Evolutionary conservation across 1,140 invertebrate species (phyloP).

Genomic region (Goniozus legneri): DNA sequence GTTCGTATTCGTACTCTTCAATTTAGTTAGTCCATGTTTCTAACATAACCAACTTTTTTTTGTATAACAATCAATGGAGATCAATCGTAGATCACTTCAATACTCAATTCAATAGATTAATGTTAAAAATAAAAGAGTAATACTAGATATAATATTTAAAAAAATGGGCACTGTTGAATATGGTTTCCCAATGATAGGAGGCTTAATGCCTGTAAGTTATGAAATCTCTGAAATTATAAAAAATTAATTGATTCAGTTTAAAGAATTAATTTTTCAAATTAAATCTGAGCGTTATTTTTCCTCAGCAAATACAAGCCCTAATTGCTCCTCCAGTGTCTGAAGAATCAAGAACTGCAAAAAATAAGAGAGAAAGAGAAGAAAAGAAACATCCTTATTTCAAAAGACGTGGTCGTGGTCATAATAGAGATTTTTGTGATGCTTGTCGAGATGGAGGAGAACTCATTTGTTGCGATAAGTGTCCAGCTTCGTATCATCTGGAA

Average conservation of each 20-base stretch:
- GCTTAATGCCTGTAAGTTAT: slow-evolving; percentile 66
- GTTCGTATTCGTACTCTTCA: too few relatives aligned
- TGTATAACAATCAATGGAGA: slow-evolving; percentile 5
- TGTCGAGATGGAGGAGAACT: slow-evolving; percentile 91
- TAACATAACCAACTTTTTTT: slow-evolving; percentile 11
- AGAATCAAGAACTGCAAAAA: slow-evolving; percentile 55
- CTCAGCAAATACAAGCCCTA: slow-evolving; percentile 81
- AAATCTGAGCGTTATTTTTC: slow-evolving; percentile 11
- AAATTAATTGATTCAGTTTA: too few relatives aligned
- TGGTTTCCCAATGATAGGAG: slow-evolving; percentile 61
- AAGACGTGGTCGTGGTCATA: slow-evolving; percentile 83
- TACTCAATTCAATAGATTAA: background rate
- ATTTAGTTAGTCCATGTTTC: slow-evolving; percentile 4
- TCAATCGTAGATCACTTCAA: background rate
- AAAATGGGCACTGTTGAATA: slow-evolving; percentile 58
- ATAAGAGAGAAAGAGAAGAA: slow-evolving; percentile 61
- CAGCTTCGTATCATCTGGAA: slow-evolving; percentile 88
- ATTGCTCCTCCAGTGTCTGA: slow-evolving; percentile 82
- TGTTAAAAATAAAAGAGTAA: background rate
- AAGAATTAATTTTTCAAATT: slow-evolving; percentile 1
- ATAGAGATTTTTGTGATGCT: slow-evolving; percentile 89
- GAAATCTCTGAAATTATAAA: slow-evolving; percentile 8
- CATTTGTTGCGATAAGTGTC: slow-evolving; percentile 93
- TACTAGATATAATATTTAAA: background rate
- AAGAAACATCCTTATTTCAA: slow-evolving; percentile 79